phyloP scores from a whole-genome alignment of 2,797 vertebrate species.

The Myotis myotis region DNA sequence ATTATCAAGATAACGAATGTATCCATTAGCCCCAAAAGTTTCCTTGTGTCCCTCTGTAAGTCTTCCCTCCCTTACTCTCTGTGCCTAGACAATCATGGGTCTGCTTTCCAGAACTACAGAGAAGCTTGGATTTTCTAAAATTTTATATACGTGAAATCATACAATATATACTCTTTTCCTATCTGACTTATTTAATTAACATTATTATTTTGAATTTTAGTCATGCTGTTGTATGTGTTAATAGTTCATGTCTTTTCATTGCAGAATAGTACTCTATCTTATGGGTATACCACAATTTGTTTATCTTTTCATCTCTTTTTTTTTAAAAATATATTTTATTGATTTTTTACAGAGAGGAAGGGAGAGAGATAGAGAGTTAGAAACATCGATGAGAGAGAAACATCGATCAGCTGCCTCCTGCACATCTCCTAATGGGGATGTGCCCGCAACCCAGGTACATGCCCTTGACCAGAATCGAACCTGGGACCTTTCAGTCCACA shows the following conservation, averaged over 20 bases:
- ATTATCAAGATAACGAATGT: neutral
- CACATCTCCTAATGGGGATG: no score
- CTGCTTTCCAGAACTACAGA: neutral
- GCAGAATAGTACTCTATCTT: neutral
- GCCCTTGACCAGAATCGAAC: no score
- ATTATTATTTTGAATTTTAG: neutral
- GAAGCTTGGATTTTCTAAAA: neutral
- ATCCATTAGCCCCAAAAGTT: neutral
- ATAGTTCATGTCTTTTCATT: neutral
- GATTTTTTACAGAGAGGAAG: no score
- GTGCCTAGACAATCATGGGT: neutral
- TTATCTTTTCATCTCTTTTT: conserved; percentile 13
- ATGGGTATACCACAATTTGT: neutral
- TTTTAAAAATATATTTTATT: no score
- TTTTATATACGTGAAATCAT: neutral
- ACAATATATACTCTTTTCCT: neutral
- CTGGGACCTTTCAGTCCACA: no score
- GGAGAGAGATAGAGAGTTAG: no score
- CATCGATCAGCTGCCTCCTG: no score
- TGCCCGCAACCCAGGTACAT: no score
- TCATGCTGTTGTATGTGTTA: neutral
- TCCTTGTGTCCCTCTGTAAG: neutral
- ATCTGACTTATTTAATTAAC: neutral
- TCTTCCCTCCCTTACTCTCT: neutral
- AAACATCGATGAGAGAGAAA: no score